These are phyloP conservation scores for Drosophila falleni DNA, from an alignment of 2,888 invertebrate genomes.

Conservation along the genomic window DNA sequence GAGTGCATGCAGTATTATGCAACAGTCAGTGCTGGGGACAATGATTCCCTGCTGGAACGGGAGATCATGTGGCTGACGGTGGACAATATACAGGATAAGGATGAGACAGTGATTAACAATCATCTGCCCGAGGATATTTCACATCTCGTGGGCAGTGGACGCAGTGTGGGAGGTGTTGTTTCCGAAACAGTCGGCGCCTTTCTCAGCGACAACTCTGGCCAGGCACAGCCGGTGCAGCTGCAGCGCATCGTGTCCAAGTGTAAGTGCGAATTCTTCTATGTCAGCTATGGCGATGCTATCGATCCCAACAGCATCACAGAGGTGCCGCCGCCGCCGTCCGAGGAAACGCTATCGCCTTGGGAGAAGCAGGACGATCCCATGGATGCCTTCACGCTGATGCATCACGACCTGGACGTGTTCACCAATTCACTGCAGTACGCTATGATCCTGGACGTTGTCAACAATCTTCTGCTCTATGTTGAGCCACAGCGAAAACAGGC, in stretches of 20 bases:
- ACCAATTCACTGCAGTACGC: conserved; percentile 97
- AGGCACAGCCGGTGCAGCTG: conserved; percentile 89
- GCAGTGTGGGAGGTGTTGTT: conserved; percentile 98
- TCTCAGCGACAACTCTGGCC: conserved; percentile 88
- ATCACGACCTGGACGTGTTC: conserved; percentile 99
- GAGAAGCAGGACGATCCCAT: conserved; percentile 94
- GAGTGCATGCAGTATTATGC: conserved; percentile 99
- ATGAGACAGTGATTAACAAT: conserved; percentile 91
- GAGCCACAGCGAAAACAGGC: conserved; percentile 98
- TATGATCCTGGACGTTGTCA: conserved; percentile 98
- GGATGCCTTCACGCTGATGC: conserved; percentile 98
- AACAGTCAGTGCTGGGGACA: conserved; percentile 94
- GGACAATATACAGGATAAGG: conserved; percentile 95
- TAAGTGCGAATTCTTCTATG: conserved; percentile 99
- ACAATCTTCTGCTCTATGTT: conserved; percentile 97
- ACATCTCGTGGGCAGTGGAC: conserved; percentile 96
- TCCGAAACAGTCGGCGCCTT: conserved; percentile 95
- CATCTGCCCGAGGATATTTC: conserved; percentile 94
- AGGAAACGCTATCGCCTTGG: conserved; percentile 91
- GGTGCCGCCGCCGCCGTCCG: conserved; percentile 90
- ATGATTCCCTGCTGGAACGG: conserved; percentile 90
- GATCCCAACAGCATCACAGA: conserved; percentile 87
- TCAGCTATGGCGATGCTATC: conserved; percentile 93
- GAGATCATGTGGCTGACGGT: conserved; percentile 98
- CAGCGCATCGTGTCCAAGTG: conserved; percentile 99